Percentiles rank a stretch among this genome's conserved stretches.
Conservation (phyloP, 2,797 vertebrate genomes). For the Takifugu rubripes region DNA sequence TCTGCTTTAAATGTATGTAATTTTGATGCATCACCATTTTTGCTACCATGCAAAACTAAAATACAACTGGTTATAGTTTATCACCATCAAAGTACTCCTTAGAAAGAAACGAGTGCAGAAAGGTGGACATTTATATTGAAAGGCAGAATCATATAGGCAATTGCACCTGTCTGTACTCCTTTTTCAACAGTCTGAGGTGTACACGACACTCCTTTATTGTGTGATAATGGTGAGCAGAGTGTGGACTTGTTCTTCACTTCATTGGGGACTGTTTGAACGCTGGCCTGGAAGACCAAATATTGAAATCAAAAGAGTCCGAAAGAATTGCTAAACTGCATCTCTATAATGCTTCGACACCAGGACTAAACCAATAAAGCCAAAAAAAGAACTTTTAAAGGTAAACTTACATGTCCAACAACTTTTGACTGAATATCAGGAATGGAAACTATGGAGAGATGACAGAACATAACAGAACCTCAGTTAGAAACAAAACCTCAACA, state of each 20-base stretch:
- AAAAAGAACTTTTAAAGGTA: not conserved
- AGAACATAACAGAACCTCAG: too few species aligned
- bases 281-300: constrained; percentile 67
- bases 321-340: not conserved
- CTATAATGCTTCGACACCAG: not conserved
- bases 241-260: constrained; percentile 92
- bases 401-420: constrained; percentile 87
- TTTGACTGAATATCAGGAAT: constrained; percentile 81
- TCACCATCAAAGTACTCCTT: too few species aligned
- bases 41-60: too few species aligned
- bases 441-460: constrained; percentile 65
- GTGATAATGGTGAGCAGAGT: constrained; percentile 88
- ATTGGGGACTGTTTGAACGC: constrained; percentile 84
- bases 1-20: too few species aligned
- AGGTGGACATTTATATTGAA: too few species aligned
- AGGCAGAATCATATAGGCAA: not conserved
- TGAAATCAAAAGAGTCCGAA: not conserved
- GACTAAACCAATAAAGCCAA: not conserved
- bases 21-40: too few species aligned
- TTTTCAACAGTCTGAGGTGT: constrained; percentile 81
- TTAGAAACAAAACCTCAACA: constrained; percentile 5
- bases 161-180: constrained; percentile 84
- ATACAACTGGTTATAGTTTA: too few species aligned
- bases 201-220: constrained; percentile 91
- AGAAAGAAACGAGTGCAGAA: too few species aligned